Base-by-base conservation (phyloP, 2,888 invertebrate genomes). In the Prosapia bicincta region DNA sequence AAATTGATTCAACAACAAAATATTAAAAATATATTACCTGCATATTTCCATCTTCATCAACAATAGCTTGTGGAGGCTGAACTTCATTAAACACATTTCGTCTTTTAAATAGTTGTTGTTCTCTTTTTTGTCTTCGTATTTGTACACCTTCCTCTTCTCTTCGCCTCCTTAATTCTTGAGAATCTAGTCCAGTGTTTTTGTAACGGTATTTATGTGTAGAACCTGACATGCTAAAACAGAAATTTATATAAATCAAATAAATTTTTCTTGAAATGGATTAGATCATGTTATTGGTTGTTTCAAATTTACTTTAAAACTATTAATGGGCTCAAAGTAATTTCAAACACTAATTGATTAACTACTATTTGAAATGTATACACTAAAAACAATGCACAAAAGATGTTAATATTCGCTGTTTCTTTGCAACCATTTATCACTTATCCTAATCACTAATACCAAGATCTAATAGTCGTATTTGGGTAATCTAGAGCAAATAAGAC, bases 141-240 rank as follows among this genome's bases (percentile, higher is more conserved):
- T 98, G 98, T 28, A 99, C 94, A 26, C 98, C 98, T 85, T 98
- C 98, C 83, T 99, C 98, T 85, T 98, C 98, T 66, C 98, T 88
- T 65, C 98, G 88, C 72, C 98, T 90, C 70, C 98, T 89, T 82
- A 98, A 87, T 86, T 98, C 98, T 80, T 97, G 93, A 3, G 96
- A 94, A 86, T 97, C 97, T 81, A 97, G 86, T 1, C 95, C 96
- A 79, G 91, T 91, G 88, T 97, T 97, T 91, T 98, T 98, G 85
- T 98, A 98, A 82, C 96, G 92, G 86, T 94, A 92, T 85, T 94
- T 95, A 85, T 95, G 95, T 82, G 91, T 87, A 80, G 90, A 93
- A 80, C 91, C 91, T 83, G 94, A 94, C 95, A 95, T 95, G 92
- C 91, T 80, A 65, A 85, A 82, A 72, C 74, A 32, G 72, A 75